phyloP scores from a whole-genome alignment of 2,797 vertebrate species.

The Cyclura pinguis region DNA sequence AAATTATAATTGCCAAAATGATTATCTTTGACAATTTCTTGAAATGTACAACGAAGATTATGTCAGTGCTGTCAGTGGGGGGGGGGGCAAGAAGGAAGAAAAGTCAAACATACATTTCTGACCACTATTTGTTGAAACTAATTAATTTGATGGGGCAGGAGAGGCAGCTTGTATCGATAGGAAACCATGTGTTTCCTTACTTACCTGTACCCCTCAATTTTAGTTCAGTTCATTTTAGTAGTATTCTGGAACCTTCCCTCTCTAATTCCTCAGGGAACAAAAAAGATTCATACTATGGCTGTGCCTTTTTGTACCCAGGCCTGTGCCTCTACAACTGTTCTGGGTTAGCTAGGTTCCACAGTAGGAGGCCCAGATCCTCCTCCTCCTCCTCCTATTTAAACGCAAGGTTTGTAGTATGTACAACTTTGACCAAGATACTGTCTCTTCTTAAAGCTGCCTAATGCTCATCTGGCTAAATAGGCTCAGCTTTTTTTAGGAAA shows the following conservation, averaged over 20 bases:
- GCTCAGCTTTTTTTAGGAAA: not conserved
- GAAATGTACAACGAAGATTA: not conserved
- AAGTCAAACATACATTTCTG: not conserved
- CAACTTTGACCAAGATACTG: too few relatives aligned
- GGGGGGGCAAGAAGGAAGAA: not conserved
- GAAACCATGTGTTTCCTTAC: not conserved
- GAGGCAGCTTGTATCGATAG: not conserved
- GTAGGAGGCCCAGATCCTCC: too few relatives aligned
- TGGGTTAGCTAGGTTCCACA: too few relatives aligned
- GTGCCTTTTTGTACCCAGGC: too few relatives aligned
- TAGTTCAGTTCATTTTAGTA: not conserved
- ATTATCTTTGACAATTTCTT: slow-evolving; percentile 20
- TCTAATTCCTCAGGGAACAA: too few relatives aligned
- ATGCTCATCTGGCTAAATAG: not conserved
- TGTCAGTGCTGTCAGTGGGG: not conserved
- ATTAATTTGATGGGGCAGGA: too few relatives aligned
- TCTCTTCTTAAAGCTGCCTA: not conserved
- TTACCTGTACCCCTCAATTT: not conserved
- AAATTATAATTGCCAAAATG: slow-evolving; percentile 20
- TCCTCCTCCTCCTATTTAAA: too few relatives aligned
- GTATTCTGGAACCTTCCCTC: too few relatives aligned
- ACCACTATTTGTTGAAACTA: not conserved
- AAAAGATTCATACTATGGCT: too few relatives aligned
- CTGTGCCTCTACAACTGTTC: too few relatives aligned
- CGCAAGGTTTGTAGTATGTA: too few relatives aligned